Evolutionary conservation across 2,797 vertebrate species (phyloP), one percentile per base, ranked within the genome.

Genomic region (Alcedo atthis): DNA sequence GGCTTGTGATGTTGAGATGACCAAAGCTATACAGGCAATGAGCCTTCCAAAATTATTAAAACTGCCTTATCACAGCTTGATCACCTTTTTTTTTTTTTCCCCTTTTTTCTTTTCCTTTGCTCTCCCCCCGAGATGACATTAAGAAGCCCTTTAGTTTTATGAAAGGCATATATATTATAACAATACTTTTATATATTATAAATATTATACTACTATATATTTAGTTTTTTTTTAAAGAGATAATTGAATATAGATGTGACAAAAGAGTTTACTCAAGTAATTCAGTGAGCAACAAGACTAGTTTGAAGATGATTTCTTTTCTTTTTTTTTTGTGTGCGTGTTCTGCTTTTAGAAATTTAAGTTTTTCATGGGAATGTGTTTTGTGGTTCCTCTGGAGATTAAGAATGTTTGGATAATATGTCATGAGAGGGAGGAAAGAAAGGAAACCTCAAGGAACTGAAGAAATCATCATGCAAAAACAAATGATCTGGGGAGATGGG

Each of bases 301-400:
- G 3, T 42, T 83, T 93, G 53, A 71, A 35, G 24, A 22, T 37
- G 15, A 0, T 5, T 57, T 68, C 49, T 28, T 16, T 51, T 54
- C 13, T 4, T 15, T 40, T 5, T 40, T 5, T 62, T 12, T 42
- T 12, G 32, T 40, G 14, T 9, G 40, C 77, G 12, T 42, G 12
- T 45, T 33, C 16, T 28, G 8, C 59, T 91, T 64, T 91, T 70
- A 77, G 42, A 80, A 53, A 70, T 51, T 71, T 59, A 77, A 77
- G 58, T 70, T 90, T 85, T 93, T 75, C 67, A 79, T 91, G 92
- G 76, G 83, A 95, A 96, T 66, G 22, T 66, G 42, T 78, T 92
- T 87, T 89, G 80, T 32, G 57, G 11, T 59, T 82, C 64, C 80
- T 89, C 82, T 80, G 55, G 74, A 85, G 89, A 83, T 70, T 82